Evolutionary conservation across 2,113 vertebrate species (phyloP).

Genomic region (Eclectus roratus): DNA sequence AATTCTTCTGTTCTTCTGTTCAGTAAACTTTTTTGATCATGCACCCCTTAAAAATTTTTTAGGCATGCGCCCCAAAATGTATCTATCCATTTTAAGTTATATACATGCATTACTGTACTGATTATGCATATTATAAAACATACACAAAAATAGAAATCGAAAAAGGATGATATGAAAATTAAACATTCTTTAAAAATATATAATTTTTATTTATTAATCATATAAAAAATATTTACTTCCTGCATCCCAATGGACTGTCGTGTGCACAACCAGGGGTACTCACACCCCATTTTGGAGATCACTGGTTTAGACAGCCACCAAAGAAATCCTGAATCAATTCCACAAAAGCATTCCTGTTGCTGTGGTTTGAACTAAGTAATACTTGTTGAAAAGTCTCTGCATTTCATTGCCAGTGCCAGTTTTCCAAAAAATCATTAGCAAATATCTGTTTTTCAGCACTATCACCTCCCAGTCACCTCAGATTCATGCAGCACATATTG

Average conservation of each 20-base stretch:
- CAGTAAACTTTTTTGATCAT: background rate
- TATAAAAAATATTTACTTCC: background rate
- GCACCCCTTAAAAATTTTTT: background rate
- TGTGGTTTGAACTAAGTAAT: background rate
- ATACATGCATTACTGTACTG: background rate
- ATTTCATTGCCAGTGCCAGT: background rate
- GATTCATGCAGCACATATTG: background rate
- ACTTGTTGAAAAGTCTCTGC: background rate
- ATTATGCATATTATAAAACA: background rate
- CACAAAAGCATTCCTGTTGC: background rate
- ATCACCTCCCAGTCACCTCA: background rate
- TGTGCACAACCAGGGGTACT: background rate
- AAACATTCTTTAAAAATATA: background rate
- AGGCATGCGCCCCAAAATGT: background rate
- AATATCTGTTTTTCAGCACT: background rate
- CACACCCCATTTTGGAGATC: background rate
- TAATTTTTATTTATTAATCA: background rate
- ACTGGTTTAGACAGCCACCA: background rate
- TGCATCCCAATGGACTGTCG: rapidly evolving
- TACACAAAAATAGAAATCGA: background rate
- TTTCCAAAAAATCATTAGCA: background rate
- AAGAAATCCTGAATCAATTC: background rate
- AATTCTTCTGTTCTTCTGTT: too few species aligned
- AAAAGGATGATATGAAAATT: background rate
- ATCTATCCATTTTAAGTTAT: background rate